These are phyloP conservation scores for Peucedramus taeniatus DNA, from an alignment of 2,113 vertebrate species.

Conservation along the genomic window DNA sequence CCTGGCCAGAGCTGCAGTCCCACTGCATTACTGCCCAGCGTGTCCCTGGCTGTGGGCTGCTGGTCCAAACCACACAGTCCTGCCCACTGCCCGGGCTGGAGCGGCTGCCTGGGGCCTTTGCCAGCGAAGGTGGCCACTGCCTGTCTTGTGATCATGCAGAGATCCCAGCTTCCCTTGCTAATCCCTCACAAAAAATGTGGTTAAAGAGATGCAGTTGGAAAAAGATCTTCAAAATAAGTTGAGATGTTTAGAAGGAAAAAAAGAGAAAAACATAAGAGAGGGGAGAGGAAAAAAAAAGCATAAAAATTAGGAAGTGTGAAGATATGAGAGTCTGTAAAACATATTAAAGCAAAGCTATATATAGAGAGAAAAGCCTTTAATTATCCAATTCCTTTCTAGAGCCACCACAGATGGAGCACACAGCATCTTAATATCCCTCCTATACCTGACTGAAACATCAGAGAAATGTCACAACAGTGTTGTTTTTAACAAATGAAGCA, in stretches of 20 bases:
- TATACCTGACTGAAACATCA: background rate
- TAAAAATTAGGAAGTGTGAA: background rate
- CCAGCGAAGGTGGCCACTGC: background rate
- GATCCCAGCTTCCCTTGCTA: background rate
- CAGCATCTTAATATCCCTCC: background rate
- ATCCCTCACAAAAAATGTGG: background rate
- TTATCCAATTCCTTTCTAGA: background rate
- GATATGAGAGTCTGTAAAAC: background rate
- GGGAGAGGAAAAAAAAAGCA: background rate
- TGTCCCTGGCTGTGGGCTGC: background rate
- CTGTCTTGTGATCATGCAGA: rapidly evolving
- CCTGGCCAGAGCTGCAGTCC: background rate
- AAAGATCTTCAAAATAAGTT: background rate
- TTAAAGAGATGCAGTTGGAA: background rate
- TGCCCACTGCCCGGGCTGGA: rapidly evolving
- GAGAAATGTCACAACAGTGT: background rate
- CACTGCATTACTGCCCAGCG: rapidly evolving
- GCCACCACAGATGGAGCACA: background rate
- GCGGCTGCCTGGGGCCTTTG: rapidly evolving
- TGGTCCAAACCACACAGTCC: rapidly evolving
- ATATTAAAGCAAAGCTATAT: background rate
- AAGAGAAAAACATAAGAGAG: background rate
- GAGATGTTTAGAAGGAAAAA: background rate
- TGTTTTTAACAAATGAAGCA: background rate
- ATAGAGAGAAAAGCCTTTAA: background rate